Percentiles rank a stretch among this genome's conserved stretches.
phyloP scores from a whole-genome alignment of 2,888 invertebrate genomes.

The Acanthosoma haemorrhoidale region DNA sequence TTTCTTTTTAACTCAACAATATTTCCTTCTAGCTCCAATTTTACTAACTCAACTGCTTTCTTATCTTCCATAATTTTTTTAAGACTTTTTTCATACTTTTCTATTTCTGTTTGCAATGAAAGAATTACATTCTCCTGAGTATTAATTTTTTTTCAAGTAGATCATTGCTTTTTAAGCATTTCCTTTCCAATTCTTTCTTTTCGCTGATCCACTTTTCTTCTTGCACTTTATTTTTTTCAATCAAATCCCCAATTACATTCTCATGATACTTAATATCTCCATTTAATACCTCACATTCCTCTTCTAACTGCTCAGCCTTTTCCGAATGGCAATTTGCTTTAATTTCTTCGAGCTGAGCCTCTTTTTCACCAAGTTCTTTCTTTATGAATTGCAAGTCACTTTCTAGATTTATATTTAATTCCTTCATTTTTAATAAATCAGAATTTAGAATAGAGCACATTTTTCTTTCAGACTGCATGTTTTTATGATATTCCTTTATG shows the following conservation, averaged over 20 bases:
- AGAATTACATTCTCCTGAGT: neutral
- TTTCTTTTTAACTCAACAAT: neutral
- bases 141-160: neutral
- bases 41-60: neutral
- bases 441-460: neutral
- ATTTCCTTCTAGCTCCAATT: neutral
- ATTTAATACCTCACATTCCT: slow-evolving; percentile 16
- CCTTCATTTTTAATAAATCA: neutral
- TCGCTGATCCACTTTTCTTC: neutral
- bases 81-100: neutral
- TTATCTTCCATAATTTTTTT: neutral
- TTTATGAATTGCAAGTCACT: neutral
- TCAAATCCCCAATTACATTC: neutral
- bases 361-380: neutral
- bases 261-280: neutral
- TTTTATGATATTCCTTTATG: neutral
- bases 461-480: neutral
- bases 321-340: neutral
- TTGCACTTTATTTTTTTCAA: neutral
- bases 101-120: neutral
- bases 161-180: neutral
- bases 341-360: neutral
- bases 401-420: neutral
- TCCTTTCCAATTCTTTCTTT: neutral
- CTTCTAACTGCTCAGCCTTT: slow-evolving; percentile 9